These are phyloP conservation scores for Deilephila elpenor DNA, from an alignment of 2,888 invertebrate species.

Conservation along the genomic window DNA sequence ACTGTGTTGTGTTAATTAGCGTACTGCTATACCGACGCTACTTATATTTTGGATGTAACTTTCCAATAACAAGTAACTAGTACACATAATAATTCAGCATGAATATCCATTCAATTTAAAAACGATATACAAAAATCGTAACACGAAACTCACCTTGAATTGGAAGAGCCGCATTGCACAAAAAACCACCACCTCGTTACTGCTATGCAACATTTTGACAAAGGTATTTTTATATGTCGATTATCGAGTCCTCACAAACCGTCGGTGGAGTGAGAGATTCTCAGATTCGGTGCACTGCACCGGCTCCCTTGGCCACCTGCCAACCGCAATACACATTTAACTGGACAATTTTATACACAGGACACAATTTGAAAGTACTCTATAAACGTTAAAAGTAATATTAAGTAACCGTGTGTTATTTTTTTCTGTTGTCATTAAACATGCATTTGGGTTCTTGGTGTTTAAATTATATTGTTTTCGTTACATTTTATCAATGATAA, in stretches of 20 bases:
- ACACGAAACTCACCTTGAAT: not conserved
- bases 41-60: too few relatives aligned
- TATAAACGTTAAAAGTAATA: conserved; percentile 73
- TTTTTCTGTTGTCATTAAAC: conserved; percentile 43
- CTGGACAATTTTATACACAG: conserved; percentile 73
- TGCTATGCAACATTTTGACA: not conserved
- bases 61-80: too few relatives aligned
- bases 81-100: too few relatives aligned
- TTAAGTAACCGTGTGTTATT: conserved; percentile 63
- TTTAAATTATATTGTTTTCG: too few relatives aligned
- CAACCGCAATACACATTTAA: conserved; percentile 76
- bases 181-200: not conserved
- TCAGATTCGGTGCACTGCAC: conserved; percentile 37
- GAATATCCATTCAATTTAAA: not conserved
- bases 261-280: conserved; percentile 68
- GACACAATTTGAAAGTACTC: conserved; percentile 77
- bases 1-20: not conserved
- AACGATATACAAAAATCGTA: not conserved
- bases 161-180: not conserved
- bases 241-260: conserved; percentile 65
- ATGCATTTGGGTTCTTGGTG: not conserved
- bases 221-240: conserved; percentile 60
- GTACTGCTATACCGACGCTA: not conserved
- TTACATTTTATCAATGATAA: too few relatives aligned
- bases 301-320: conserved; percentile 68